Evolutionary conservation across 2,888 invertebrate genomes (phyloP), one percentile per base, ranked within the genome.

Genomic region (Seira musarum): DNA sequence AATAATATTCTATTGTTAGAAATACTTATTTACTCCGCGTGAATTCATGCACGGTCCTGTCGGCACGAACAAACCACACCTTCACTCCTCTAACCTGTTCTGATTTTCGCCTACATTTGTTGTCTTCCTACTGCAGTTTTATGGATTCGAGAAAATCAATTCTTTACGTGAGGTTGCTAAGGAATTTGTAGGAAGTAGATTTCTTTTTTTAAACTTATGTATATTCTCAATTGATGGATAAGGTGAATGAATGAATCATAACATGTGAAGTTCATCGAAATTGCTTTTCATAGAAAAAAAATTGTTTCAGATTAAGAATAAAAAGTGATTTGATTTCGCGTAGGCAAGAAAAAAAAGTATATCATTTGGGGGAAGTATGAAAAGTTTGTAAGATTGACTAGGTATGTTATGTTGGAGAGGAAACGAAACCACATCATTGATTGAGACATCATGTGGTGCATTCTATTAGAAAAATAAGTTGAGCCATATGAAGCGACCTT

Each of bases 391-490:
- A 30, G 30, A 30, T 30, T 30, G 30, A 30, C 30, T 30, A 30
- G 30, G 8, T 8, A 5, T 15, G 49, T 40, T 40, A 40, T 13
- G 13, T 40, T n/a, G n/a, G n/a, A n/a, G n/a, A n/a, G n/a, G n/a
- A n/a, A 30, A 30, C 30, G 3, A 8, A 60, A 15, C 60, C 19
- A 60, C 60, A 60, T 60, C 22, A 10, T 21, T 30, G 30, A 8
- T 60, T 60, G 6, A 13, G 76, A 69, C 69, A 35, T 70, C 76
- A 68, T 40, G 69, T 24, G 53, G 76, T 53, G 76, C 69, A 64
- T 24, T 70, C 35, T 53, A 69, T 63, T 70, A 10, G 60, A 60
- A 60, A 60, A 60, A 60, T 30, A 8, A 30, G 30, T 17, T 53
- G 53, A n/a, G 15, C 53, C 53, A 53, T 53, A 53, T 53, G 17